Base-by-base conservation (phyloP, 64 coral and sea anemone genomes). In the Acropora yongei region DNA sequence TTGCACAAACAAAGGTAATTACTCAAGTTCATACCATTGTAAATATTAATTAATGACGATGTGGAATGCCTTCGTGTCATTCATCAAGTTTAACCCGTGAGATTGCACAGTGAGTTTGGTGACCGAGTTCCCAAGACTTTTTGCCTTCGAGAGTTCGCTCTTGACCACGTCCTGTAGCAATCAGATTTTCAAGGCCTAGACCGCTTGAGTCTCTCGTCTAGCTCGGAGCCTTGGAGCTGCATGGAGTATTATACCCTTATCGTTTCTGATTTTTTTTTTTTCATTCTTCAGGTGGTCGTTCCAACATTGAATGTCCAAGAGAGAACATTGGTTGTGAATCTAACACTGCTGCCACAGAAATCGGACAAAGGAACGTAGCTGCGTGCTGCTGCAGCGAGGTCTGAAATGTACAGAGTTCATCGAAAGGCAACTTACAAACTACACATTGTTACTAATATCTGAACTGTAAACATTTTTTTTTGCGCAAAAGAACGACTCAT, bases 241-340 rank as follows among this genome's bases (percentile, higher is more conserved):
- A 58, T 5, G 12, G 30, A 30, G 30, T 30, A 30, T 30, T 30
- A 30, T 19, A 17, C 12, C 17, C 17, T 4, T 71, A 20, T 30
- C 8, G 39, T 20, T 8, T 4, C 8, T 16, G 1, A 4, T 60
- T 18, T 67, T 17, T 69, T 5, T 72, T 71, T 72, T 65, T 49
- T 44, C 39, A 4, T 6, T 5, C 18, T 17, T 18, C 16, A 71
- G 82, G 44, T 20, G 18, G 13, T 85, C 14, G 18, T 85, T 69
- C 44, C 14, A 69, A 85, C 82, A 85, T 71, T 11, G 65, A 85
- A 1, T 12, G 43, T 68, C 72, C 82, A 85, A 85, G 82, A 20
- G 82, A 85, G 49, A 44, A 85, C n/a, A 85, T 85, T 67, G 47
- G 66, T 49, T 49, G 63, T 8, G 63, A 49, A 1, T 72, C 82